Percentiles rank a stretch among this genome's conserved stretches.
These are phyloP conservation scores for Canis aureus DNA, from an alignment of 2,113 vertebrate species.

Conservation along the genomic window DNA sequence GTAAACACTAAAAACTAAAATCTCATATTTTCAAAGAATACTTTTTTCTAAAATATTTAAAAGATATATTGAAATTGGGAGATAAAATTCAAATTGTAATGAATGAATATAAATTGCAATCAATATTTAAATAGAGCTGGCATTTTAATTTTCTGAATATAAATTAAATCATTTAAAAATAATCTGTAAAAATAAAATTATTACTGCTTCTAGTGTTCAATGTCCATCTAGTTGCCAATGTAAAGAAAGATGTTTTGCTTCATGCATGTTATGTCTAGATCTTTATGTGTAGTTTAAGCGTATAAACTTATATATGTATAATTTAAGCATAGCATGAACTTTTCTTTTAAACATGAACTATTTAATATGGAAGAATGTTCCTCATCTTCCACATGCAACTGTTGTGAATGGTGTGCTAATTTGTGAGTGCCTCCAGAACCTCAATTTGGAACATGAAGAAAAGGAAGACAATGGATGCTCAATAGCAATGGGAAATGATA, in stretches of 20 bases:
- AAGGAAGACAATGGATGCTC: neutral
- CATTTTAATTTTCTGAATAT: neutral
- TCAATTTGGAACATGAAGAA: neutral
- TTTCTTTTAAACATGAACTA: neutral
- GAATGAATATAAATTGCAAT: neutral
- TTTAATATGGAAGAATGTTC: neutral
- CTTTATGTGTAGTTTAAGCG: neutral
- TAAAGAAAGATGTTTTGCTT: neutral
- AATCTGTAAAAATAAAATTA: conserved; percentile 19
- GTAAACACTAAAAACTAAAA: conserved; percentile 14
- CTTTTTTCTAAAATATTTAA: conserved; percentile 22
- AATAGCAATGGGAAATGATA: neutral
- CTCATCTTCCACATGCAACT: neutral
- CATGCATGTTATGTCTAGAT: neutral
- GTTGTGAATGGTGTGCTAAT: neutral
- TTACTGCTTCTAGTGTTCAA: neutral
- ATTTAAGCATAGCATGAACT: neutral
- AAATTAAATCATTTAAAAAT: conserved; percentile 1
- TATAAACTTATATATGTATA: neutral
- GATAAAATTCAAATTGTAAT: conserved; percentile 31
- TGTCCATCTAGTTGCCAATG: neutral
- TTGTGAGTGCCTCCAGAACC: neutral
- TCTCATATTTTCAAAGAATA: neutral
- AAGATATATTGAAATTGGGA: neutral
- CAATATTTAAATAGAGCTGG: neutral